Evolutionary conservation across 1,140 invertebrate genomes (phyloP).

Genomic region (Archegozetes longisetosus): DNA sequence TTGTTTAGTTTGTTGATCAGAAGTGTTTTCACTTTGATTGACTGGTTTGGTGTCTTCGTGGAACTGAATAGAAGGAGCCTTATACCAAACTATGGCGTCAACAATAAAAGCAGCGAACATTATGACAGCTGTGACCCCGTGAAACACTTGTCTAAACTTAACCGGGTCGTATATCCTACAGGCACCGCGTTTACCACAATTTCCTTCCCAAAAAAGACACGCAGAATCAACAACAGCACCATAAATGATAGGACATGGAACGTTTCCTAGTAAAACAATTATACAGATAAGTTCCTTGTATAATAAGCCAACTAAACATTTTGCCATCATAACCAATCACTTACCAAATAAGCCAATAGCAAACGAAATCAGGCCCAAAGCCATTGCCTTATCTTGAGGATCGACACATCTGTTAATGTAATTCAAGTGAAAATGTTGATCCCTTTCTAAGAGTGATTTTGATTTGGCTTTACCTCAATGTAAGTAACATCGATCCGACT

Average conservation of each 20-base stretch:
- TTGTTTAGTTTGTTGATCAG: no score
- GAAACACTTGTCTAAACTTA: constrained; percentile 62
- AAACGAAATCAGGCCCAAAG: constrained; percentile 77
- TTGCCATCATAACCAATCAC: constrained; percentile 21
- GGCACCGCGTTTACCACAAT: constrained; percentile 56
- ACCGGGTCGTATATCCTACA: constrained; percentile 71
- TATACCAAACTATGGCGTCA: constrained; percentile 63
- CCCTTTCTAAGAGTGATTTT: no score
- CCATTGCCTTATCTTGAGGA: constrained; percentile 82
- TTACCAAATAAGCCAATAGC: constrained; percentile 76
- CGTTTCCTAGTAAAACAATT: constrained; percentile 43
- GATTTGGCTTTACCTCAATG: constrained; percentile 46
- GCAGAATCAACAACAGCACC: constrained; percentile 78
- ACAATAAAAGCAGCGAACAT: constrained; percentile 62
- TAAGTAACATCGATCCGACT: constrained; percentile 74
- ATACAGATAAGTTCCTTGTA: constrained; percentile 3
- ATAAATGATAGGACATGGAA: constrained; percentile 81
- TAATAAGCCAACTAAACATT: constrained; percentile 5
- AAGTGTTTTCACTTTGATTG: no score
- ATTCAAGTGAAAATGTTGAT: no score
- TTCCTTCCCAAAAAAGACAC: constrained; percentile 63
- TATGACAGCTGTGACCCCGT: constrained; percentile 68
- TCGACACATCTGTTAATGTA: constrained; percentile 54
- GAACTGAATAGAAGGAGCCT: constrained; percentile 55
- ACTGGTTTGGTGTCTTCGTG: constrained; percentile 32